Base-by-base conservation (phyloP, 1,140 invertebrate species). In the Anoplophora glabripennis region DNA sequence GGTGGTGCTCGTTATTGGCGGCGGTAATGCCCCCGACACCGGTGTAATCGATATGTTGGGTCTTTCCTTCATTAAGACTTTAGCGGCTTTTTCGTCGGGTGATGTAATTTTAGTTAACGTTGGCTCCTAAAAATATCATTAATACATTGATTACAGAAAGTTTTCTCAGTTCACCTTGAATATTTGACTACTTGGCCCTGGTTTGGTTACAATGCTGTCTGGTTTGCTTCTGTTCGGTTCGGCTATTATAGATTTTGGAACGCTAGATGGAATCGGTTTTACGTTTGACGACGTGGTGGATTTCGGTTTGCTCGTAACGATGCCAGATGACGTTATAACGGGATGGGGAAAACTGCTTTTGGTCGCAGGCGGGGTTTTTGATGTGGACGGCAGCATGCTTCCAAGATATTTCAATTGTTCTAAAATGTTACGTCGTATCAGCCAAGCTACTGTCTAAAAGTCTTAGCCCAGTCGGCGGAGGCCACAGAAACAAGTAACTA, bases 1-100 rank as follows among this genome's bases (percentile, higher is more conserved):
- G 0, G 49, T 35, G 3, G 49, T 52, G 33, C 52, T 54, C 12
- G 52, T 38, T 10, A 46, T 12, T 11, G 58, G 47, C n/a, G 44
- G 33, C 12, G 35, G 15, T 33, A 28, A n/a, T 7, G 58, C 10
- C 40, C 41, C 37, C 2, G 54, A 18, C 10, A 75, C 70, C 4
- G 72, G 73, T 37, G 69, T 75, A 21, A 75, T 75, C 0, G 73
- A 74, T 42, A 75, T 71, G 62, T 63, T 72, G 7, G 69, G 73
- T 34, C 67, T 62, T 53, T 75, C 72, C 65, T 70, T 72, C 56
- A 73, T 63, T n/a, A 69, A 47, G 11, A 64, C 49, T 14, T 63
- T 65, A 4, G 67, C 46, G 3, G 54, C 56, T 45, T 69, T 65
- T 12, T 61, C 63, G 15, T 65, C 48, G 18, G 54, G 14, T 40